phyloP scores from a whole-genome alignment of 2,113 vertebrate species.

The Phaethornis superciliosus region DNA sequence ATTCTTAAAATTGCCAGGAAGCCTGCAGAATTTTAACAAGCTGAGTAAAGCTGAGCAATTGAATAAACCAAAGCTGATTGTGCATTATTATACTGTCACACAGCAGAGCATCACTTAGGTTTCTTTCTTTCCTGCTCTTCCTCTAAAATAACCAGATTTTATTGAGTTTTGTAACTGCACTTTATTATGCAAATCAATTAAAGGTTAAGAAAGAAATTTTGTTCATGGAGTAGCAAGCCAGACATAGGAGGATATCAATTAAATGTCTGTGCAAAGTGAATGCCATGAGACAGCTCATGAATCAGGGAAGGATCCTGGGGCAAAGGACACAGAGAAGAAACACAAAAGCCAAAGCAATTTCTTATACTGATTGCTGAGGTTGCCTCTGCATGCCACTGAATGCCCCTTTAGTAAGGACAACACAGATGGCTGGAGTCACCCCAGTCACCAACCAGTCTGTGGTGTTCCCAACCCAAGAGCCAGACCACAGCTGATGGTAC shows the following conservation, averaged over 20 bases:
- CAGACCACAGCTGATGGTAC: background rate
- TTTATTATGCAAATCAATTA: constrained; percentile 64
- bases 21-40: background rate
- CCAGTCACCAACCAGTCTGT: background rate
- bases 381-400: background rate
- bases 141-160: constrained; percentile 44
- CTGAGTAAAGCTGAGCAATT: constrained; percentile 10
- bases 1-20: background rate
- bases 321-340: background rate
- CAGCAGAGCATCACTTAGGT: background rate
- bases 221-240: background rate
- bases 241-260: constrained; percentile 19
- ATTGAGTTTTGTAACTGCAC: constrained; percentile 47
- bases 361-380: background rate
- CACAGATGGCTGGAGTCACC: no score
- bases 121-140: constrained; percentile 1
- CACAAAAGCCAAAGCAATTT: constrained; percentile 34
- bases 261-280: constrained; percentile 21
- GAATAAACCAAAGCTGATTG: constrained; percentile 28
- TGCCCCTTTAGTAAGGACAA: background rate
- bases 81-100: background rate
- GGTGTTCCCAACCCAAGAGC: background rate
- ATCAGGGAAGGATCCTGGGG: background rate
- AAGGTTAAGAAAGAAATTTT: constrained; percentile 22
- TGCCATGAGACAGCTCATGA: background rate